Evolutionary conservation across 1,140 invertebrate genomes (phyloP).

Genomic region (Archivesica marissinica): DNA sequence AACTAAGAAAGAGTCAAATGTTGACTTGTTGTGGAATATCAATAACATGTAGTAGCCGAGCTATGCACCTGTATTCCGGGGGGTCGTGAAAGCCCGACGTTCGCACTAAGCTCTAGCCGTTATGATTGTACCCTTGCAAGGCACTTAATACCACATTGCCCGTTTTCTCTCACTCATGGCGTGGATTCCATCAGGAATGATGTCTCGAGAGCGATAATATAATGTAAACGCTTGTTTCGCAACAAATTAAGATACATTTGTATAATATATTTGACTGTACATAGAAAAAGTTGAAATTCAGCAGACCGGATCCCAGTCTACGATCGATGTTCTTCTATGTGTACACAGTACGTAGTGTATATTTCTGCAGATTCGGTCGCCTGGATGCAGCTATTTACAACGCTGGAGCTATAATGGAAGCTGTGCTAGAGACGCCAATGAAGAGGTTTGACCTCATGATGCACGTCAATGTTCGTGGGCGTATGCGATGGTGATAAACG

Average conservation of each 20-base stretch:
- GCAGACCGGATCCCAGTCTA: background rate
- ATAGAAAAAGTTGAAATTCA: background rate
- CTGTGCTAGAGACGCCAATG: conserved; percentile 71
- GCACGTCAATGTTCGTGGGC: conserved; percentile 76
- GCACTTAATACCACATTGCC: too few relatives aligned
- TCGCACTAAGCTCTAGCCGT: too few relatives aligned
- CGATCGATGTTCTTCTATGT: background rate
- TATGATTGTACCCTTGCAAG: too few relatives aligned
- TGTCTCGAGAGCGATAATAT: background rate
- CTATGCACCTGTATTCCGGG: too few relatives aligned
- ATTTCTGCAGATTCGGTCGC: conserved; percentile 67
- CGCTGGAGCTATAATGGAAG: conserved; percentile 75
- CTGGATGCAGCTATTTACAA: conserved; percentile 77
- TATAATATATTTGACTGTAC: background rate
- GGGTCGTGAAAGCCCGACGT: too few relatives aligned
- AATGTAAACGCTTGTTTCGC: background rate
- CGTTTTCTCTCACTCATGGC: too few relatives aligned
- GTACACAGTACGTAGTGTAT: background rate
- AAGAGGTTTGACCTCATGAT: conserved; percentile 75
- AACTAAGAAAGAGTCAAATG: too few relatives aligned
- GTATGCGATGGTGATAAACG: conserved; percentile 71
- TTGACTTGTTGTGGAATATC: too few relatives aligned
- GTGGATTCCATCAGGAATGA: background rate
- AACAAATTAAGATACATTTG: background rate
- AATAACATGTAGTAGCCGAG: too few relatives aligned